These are phyloP conservation scores for Caenorhabditis plicata DNA, from an alignment of 2,888 invertebrate genomes.

Conservation along the genomic window DNA sequence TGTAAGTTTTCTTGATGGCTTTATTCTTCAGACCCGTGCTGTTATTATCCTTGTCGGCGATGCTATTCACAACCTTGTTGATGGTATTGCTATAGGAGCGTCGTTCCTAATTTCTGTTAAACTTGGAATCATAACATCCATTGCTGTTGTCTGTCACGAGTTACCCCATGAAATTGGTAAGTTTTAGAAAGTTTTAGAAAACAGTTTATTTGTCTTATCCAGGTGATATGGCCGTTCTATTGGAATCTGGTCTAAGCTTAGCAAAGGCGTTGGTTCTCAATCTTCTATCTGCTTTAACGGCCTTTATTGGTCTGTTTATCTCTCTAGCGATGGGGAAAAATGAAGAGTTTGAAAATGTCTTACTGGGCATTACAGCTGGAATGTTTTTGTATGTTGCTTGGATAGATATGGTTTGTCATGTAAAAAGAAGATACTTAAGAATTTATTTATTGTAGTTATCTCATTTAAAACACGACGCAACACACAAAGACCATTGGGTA, in stretches of 20 bases:
- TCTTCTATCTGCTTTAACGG: conserved; percentile 67
- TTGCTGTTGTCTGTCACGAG: conserved; percentile 69
- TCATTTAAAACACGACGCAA: conserved; percentile 44
- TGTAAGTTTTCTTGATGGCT: too few species aligned
- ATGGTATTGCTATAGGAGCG: conserved; percentile 66
- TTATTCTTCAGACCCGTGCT: conserved; percentile 51
- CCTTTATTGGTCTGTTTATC: conserved; percentile 68
- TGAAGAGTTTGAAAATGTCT: conserved; percentile 59
- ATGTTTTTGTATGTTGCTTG: conserved; percentile 70
- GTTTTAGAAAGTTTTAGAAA: too few species aligned
- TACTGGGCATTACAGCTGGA: conserved; percentile 69
- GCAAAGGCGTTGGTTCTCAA: conserved; percentile 67
- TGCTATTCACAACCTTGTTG: conserved; percentile 69
- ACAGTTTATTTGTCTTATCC: too few species aligned
- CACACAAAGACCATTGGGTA: conserved; percentile 35
- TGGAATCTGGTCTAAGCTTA: conserved; percentile 67
- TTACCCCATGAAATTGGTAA: too few species aligned
- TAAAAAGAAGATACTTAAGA: background rate
- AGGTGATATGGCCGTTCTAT: conserved; percentile 68
- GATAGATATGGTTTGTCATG: conserved; percentile 67
- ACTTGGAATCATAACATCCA: conserved; percentile 67
- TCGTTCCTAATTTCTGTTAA: conserved; percentile 31
- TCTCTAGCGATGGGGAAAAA: too few species aligned
- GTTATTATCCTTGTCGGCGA: conserved; percentile 68
- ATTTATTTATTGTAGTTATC: conserved; percentile 33